Conservation (phyloP, 2,113 vertebrate genomes). For the Azemiops feae region DNA sequence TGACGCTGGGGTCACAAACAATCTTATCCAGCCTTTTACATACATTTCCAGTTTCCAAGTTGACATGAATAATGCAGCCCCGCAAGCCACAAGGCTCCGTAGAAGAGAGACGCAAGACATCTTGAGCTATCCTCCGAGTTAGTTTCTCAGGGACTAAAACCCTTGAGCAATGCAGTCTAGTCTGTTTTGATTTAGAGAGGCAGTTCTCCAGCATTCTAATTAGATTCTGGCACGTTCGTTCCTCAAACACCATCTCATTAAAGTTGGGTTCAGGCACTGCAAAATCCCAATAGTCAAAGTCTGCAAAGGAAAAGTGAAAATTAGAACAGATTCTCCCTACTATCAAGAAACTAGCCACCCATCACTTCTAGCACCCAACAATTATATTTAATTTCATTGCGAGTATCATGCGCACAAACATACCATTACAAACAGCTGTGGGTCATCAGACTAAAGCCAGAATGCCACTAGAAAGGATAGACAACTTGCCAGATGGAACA, state of each 20-base stretch:
- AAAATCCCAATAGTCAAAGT: constrained; percentile 81
- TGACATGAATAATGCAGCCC: constrained; percentile 78
- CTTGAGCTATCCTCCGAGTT: constrained; percentile 75
- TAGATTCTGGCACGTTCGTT: constrained; percentile 75
- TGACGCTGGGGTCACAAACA: constrained; percentile 76
- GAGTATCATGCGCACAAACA: neutral
- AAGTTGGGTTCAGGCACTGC: constrained; percentile 72
- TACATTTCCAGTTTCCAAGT: constrained; percentile 74
- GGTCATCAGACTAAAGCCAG: neutral
- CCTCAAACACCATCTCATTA: constrained; percentile 69
- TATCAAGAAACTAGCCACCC: neutral
- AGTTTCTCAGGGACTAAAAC: constrained; percentile 84
- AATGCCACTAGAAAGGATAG: neutral
- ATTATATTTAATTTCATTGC: neutral
- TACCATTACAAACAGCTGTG: neutral
- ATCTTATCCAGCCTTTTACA: constrained; percentile 81
- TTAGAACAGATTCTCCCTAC: neutral
- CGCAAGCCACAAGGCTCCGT: constrained; percentile 84
- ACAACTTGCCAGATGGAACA: constrained; percentile 23
- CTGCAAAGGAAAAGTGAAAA: constrained; percentile 51
- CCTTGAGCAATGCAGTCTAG: constrained; percentile 79
- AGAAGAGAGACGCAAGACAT: constrained; percentile 77
- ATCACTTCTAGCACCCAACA: neutral
- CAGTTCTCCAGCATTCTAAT: constrained; percentile 80
- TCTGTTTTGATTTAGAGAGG: constrained; percentile 81